These are phyloP conservation scores for Brachyistius frenatus DNA, from an alignment of 2,113 vertebrate genomes.

Conservation along the genomic window DNA sequence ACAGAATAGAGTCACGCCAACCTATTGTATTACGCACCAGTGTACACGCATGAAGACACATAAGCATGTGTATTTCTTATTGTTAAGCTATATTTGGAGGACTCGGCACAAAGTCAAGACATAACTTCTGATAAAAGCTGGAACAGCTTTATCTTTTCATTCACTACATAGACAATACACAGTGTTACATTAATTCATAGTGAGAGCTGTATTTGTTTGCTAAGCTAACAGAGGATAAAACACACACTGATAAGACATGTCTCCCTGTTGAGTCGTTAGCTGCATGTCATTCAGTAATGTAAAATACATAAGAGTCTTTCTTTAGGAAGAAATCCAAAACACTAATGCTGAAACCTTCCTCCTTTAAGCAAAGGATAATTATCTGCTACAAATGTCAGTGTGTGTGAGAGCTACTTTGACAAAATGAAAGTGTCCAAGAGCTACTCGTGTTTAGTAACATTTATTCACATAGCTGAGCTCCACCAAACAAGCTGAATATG, in stretches of 20 bases:
- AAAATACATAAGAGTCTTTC: not conserved
- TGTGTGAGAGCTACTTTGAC: too few relatives aligned
- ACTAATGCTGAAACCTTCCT: not conserved
- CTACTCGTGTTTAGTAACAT: too few relatives aligned
- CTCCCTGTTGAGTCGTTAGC: not conserved
- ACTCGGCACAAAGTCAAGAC: not conserved
- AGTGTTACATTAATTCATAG: not conserved
- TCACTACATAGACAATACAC: not conserved
- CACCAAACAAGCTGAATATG: too few relatives aligned
- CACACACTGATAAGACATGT: not conserved
- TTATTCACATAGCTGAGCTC: too few relatives aligned
- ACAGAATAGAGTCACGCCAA: not conserved
- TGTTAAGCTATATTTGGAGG: not conserved
- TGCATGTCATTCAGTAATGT: too few relatives aligned
- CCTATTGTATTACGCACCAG: too few relatives aligned
- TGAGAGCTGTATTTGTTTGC: conserved; percentile 1
- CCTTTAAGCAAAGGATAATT: too few relatives aligned
- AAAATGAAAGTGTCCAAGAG: too few relatives aligned
- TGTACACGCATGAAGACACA: not conserved
- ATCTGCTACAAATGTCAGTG: not conserved
- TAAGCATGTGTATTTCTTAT: not conserved
- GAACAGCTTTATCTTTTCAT: not conserved
- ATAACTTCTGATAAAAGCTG: not conserved
- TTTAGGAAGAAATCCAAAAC: not conserved
- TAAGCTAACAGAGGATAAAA: conserved; percentile 1